Percentiles rank a stretch among this genome's conserved stretches.
phyloP scores from a whole-genome alignment of 53 echinoderm and acorn worm species.

The Zoroaster sp. region DNA sequence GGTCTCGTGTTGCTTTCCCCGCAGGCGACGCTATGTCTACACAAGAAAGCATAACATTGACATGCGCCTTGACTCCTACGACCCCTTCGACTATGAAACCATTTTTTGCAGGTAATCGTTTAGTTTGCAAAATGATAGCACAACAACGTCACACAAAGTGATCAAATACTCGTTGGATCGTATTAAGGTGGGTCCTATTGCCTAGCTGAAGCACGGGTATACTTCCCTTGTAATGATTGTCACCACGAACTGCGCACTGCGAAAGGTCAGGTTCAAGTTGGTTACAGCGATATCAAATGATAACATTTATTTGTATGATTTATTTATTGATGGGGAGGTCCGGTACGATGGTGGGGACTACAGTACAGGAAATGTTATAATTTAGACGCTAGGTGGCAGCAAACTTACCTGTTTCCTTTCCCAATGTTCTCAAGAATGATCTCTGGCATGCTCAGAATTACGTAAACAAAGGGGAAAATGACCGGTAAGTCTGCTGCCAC shows the following conservation, averaged over 20 bases:
- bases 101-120: neutral
- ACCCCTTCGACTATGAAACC: neutral
- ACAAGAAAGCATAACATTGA: neutral
- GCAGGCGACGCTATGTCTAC: conserved; percentile 24
- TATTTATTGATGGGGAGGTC: neutral
- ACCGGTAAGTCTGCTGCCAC: too few relatives aligned
- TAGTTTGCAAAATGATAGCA: neutral
- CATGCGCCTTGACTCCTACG: too few relatives aligned
- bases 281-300: neutral
- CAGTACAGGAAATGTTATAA: too few relatives aligned
- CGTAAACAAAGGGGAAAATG: too few relatives aligned
- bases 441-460: too few relatives aligned
- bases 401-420: too few relatives aligned
- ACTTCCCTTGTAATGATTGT: too few relatives aligned
- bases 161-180: conserved; percentile 1
- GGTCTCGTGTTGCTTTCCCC: neutral
- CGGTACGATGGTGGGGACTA: too few relatives aligned
- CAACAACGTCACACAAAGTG: neutral
- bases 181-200: too few relatives aligned
- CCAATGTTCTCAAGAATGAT: too few relatives aligned
- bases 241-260: neutral
- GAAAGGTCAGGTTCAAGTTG: neutral
- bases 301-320: neutral
- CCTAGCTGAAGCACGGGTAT: too few relatives aligned
- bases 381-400: too few relatives aligned